Percentiles rank a stretch among this genome's conserved stretches.
phyloP scores from a whole-genome alignment of 2,888 invertebrate species.

The Tribolium freemani region DNA sequence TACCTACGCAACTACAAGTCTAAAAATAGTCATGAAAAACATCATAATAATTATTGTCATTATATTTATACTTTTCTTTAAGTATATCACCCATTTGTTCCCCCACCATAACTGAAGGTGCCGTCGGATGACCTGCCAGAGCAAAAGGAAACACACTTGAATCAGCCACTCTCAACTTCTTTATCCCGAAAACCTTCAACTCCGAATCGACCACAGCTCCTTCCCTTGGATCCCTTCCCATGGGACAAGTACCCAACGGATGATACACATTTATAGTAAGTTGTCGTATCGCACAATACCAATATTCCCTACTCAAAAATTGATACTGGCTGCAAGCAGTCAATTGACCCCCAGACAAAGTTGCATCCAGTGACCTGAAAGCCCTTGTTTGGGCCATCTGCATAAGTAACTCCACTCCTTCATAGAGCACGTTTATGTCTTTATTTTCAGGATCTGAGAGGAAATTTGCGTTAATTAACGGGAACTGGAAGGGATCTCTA shows the following conservation, averaged over 20 bases:
- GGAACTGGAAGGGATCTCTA: constrained; percentile 18
- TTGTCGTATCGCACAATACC: constrained; percentile 69
- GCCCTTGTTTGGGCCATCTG: constrained; percentile 68
- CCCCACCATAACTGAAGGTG: constrained; percentile 78
- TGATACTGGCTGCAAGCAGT: constrained; percentile 65
- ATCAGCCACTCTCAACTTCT: constrained; percentile 74
- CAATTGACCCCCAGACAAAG: constrained; percentile 44
- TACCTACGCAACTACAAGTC: background rate
- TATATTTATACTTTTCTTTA: constrained; percentile 60
- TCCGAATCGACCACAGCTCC: constrained; percentile 75
- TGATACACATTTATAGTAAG: constrained; percentile 76
- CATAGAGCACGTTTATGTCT: constrained; percentile 70
- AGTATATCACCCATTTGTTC: constrained; percentile 79
- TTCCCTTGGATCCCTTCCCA: constrained; percentile 75
- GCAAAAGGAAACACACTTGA: constrained; percentile 77
- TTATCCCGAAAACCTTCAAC: constrained; percentile 73
- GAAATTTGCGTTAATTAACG: constrained; percentile 9
- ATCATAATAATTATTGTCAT: background rate
- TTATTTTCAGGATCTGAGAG: constrained; percentile 18
- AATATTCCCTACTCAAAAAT: constrained; percentile 73
- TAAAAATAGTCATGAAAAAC: background rate
- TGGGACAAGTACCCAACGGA: constrained; percentile 77
- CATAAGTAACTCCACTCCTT: constrained; percentile 67
- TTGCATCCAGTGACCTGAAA: constrained; percentile 69
- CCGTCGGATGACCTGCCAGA: constrained; percentile 77